These are phyloP conservation scores for Porites rus DNA, from an alignment of 92 coral and sea anemone genomes.

Conservation along the genomic window DNA sequence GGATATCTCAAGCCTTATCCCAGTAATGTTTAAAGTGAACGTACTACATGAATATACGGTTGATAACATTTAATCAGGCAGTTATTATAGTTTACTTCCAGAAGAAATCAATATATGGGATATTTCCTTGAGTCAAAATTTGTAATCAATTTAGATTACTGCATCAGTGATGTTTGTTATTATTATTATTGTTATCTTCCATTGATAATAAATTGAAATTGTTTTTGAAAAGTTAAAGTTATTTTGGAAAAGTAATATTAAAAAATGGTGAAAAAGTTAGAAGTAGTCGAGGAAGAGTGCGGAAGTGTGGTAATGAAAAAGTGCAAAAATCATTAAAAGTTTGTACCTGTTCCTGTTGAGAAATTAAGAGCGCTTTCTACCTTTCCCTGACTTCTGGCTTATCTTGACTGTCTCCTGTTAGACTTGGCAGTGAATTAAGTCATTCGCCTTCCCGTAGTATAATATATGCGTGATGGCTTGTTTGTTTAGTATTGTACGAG, in stretches of 20 bases:
- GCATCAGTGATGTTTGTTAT: too few species aligned
- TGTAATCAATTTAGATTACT: too few species aligned
- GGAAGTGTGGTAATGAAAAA: not conserved
- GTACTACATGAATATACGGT: not conserved
- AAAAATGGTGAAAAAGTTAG: too few species aligned
- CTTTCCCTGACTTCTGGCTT: conserved; percentile 6
- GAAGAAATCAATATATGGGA: too few species aligned
- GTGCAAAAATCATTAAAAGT: not conserved
- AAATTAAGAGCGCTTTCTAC: not conserved
- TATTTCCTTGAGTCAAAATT: too few species aligned
- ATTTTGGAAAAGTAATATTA: too few species aligned
- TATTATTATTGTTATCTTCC: too few species aligned
- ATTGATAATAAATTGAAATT: too few species aligned
- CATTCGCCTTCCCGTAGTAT: conserved; percentile 17
- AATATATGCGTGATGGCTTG: conserved; percentile 54
- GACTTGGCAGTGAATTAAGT: conserved; percentile 25
- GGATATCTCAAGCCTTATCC: not conserved
- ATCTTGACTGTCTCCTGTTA: conserved; percentile 28
- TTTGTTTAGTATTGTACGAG: conserved; percentile 48
- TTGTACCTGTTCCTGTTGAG: conserved; percentile 20
- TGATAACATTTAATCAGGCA: too few species aligned
- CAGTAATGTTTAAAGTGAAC: not conserved
- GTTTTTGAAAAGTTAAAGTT: too few species aligned
- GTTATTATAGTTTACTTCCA: too few species aligned
- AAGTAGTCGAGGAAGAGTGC: not conserved